Conservation (phyloP, 2,113 vertebrate genomes). For the Dicerorhinus sumatrensis region DNA sequence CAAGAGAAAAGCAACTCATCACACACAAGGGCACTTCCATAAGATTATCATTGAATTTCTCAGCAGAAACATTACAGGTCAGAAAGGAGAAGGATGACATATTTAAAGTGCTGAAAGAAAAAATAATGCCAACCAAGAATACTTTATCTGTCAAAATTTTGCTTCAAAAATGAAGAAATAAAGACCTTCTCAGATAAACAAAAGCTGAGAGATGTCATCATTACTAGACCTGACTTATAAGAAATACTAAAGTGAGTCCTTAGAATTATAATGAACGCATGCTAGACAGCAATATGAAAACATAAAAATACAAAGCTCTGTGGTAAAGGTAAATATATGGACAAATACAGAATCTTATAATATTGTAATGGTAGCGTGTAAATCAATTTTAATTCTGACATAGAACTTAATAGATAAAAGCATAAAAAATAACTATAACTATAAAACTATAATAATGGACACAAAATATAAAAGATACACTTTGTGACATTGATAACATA, state of each 20-base stretch:
- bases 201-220: background rate
- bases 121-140: background rate
- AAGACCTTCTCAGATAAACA: background rate
- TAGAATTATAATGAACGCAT: background rate
- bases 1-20: background rate
- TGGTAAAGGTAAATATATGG: background rate
- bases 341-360: background rate
- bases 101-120: background rate
- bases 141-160: background rate
- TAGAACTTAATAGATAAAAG: background rate
- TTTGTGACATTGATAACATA: background rate
- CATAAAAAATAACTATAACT: background rate
- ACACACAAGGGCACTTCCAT: background rate
- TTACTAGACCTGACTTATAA: background rate
- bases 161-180: background rate
- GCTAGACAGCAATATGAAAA: background rate
- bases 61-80: background rate
- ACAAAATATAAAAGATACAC: background rate
- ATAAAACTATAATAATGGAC: background rate
- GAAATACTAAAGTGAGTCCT: background rate
- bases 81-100: background rate
- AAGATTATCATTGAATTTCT: background rate
- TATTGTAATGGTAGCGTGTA: background rate
- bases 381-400: background rate
- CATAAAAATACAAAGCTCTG: background rate